A percentile compares a stretch with the other conserved stretches of the same genome.
These are phyloP conservation scores for Cathartes aura DNA, from an alignment of 2,113 vertebrate genomes.

Conservation along the genomic window DNA sequence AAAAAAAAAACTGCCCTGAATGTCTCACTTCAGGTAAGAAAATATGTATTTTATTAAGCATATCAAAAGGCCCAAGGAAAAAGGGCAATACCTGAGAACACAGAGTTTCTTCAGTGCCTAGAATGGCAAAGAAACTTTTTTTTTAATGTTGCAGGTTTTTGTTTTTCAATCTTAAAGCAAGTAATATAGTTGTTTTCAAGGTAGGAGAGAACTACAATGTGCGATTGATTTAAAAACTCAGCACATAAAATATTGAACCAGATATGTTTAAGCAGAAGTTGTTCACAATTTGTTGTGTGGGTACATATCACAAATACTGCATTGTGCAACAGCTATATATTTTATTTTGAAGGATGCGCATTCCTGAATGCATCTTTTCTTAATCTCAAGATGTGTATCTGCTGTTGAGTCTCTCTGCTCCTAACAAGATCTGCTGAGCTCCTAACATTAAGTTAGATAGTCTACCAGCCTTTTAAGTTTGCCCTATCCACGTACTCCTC, in stretches of 20 bases:
- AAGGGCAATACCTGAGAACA: neutral
- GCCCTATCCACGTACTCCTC: fast-evolving
- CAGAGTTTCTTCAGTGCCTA: neutral
- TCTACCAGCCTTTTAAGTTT: neutral
- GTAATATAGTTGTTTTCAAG: neutral
- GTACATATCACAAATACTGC: neutral
- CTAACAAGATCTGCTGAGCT: neutral
- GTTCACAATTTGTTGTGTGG: neutral
- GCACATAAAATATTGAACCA: neutral
- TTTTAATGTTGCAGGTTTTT: neutral
- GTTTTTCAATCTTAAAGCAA: neutral
- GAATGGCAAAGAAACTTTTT: neutral
- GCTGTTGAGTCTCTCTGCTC: neutral
- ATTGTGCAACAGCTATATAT: fast-evolving
- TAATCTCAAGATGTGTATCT: neutral
- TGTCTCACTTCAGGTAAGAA: neutral
- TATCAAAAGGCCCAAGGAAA: neutral
- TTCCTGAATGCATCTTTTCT: neutral
- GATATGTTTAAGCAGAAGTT: neutral
- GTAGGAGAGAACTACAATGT: neutral
- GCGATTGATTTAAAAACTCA: neutral
- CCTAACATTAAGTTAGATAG: neutral
- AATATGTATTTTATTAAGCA: neutral
- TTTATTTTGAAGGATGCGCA: neutral
- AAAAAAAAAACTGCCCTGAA: neutral